These are phyloP conservation scores for Ooceraea biroi DNA, from an alignment of 1,140 invertebrate genomes.

Conservation along the genomic window DNA sequence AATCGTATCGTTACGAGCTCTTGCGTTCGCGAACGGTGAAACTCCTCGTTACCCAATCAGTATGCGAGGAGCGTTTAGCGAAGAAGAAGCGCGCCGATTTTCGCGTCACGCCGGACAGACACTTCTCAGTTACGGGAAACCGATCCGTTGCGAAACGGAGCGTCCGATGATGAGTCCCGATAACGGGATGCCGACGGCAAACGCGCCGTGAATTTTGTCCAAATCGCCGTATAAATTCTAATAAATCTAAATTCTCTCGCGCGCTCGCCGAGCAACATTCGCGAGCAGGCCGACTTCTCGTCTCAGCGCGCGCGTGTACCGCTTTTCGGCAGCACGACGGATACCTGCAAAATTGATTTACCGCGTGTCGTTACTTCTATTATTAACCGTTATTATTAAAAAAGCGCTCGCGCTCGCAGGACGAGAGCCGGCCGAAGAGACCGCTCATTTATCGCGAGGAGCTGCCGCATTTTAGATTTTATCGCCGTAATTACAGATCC, in stretches of 20 bases:
- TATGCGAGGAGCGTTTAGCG: conserved; percentile 55
- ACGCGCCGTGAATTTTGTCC: not conserved
- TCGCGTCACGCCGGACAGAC: conserved; percentile 25
- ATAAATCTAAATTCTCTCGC: not conserved
- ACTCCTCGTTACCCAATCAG: conserved; percentile 53
- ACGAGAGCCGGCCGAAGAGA: conserved; percentile 19
- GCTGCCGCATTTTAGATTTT: conserved; percentile 57
- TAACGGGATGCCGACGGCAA: not conserved
- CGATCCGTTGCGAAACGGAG: conserved; percentile 11
- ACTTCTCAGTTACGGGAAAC: conserved; percentile 9
- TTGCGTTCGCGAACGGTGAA: conserved; percentile 32
- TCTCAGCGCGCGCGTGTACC: not conserved
- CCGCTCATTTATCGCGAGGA: conserved; percentile 50
- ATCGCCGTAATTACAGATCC: conserved; percentile 57
- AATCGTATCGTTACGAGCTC: conserved; percentile 64
- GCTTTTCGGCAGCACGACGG: not conserved
- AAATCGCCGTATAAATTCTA: too few species aligned
- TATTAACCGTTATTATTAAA: conserved; percentile 36
- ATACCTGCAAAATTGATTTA: conserved; percentile 10
- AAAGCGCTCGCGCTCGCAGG: not conserved
- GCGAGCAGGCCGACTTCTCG: not conserved
- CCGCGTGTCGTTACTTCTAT: conserved; percentile 3
- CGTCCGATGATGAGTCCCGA: not conserved
- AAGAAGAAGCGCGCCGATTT: conserved; percentile 57
- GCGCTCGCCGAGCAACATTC: not conserved